Base-by-base conservation (phyloP, 2,113 vertebrate species). In the Nothocercus nigrocapillus region DNA sequence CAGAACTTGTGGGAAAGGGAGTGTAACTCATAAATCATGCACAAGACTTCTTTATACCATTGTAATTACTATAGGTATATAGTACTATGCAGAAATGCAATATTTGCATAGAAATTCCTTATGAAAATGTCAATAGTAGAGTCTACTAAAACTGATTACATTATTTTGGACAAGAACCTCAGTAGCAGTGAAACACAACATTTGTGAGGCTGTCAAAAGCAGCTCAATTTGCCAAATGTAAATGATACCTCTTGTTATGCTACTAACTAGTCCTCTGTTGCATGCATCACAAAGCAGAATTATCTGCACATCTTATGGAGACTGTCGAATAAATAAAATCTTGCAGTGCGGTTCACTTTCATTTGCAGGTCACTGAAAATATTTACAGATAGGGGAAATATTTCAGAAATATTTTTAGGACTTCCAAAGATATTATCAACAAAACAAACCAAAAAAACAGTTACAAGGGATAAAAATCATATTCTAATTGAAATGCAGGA, bases 21-120 rank as follows among this genome's bases (percentile, higher is more conserved):
- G 58, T 30, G 64, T 66, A 44, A 73, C 83, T 93, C 80, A 95
- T 96, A 88, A 96, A 94, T 90, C 24, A 94, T 92, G 80, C 92
- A 49, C 15, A 7, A 85, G 79, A 27, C 21, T 90, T 67, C 68
- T 76, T 88, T 20, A 91, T 82, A 30, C 25, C 20, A 0, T 36
- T 51, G 45, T 94, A 83, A 94, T 94, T 90, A 90, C 68, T 74
- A 21, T 58, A 94, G 66, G 53, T 89, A 82, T 58, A 75, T 6
- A 63, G 66, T 45, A 75, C 51, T 40, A 13, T 0, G 14, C 38
- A 91, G 56, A 91, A 94, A 89, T 72, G 53, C 7, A 14, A 49
- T 91, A 85, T 93, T 95, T 89, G 74, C 91, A 83, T 10, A 89
- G 87, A 86, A 74, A 19, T 7, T 9, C 70, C 69, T 75, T 47